Evolutionary conservation across 2,888 invertebrate species (phyloP), one percentile per base, ranked within the genome.

Genomic region (Ypsolopha sequella): DNA sequence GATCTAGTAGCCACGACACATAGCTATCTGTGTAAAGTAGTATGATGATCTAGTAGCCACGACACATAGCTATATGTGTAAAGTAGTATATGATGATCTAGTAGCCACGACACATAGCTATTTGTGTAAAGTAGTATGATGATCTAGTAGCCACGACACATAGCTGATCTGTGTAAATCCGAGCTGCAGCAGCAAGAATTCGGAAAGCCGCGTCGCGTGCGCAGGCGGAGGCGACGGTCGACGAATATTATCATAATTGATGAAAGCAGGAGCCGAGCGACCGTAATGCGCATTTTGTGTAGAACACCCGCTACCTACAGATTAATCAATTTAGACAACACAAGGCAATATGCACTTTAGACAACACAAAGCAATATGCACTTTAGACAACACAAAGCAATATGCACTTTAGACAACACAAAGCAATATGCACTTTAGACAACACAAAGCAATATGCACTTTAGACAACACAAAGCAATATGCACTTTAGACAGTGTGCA

Each of bases 201-300:
- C 73, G 73, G 80, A 80, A 81, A 81, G 80, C 76, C 67, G 70
- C 51, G 60, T 70, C 63, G 70, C 73, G 74, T 70, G 73, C 61
- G 72, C 65, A 57, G 61, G 63, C 60, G 56, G 2, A 24, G 24
- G 58, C 46, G 45, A 4, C 24, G 24, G 24, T 53, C 54, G 52
- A 55, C 50, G 48, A 49, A 51, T 61, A 82, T 84, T 80, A 80
- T 71, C 80, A 80, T 85, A 84, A 85, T 85, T 82, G 78, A 78
- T 77, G 84, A 84, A 85, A 85, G 81, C 76, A 73, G 73, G 52
- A 41, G 41, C 55, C 58, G 59, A 57, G 62, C 60, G 62, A 62
- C 64, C 60, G 59, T 63, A 60, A 60, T 62, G 48, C 59, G 55
- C 54, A 56, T 60, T 66, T 60, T 51, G 56, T 58, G 55, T 52